These are phyloP conservation scores for Oncorhynchus keta DNA, from an alignment of 2,113 vertebrate genomes.

Conservation along the genomic window DNA sequence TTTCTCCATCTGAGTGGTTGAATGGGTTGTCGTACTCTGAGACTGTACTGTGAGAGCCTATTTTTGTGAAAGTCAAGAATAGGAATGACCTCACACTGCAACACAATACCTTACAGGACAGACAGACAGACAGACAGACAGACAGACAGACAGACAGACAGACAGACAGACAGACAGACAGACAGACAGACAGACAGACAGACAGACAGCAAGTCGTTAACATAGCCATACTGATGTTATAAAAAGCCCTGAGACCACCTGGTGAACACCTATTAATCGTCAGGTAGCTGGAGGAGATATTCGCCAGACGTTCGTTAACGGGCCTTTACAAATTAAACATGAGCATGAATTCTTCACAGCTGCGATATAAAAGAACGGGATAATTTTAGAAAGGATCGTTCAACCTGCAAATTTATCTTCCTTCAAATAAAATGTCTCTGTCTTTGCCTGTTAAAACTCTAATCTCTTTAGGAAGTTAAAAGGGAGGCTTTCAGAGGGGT, in stretches of 20 bases:
- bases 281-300: constrained; percentile 74
- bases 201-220: constrained; percentile 52
- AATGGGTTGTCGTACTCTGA: constrained; percentile 24
- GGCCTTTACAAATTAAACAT: constrained; percentile 79
- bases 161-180: not conserved
- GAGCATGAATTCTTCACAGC: constrained; percentile 78
- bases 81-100: constrained; percentile 47
- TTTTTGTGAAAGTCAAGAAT: not conserved
- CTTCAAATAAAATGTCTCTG: constrained; percentile 67
- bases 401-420: constrained; percentile 79
- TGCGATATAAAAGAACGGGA: constrained; percentile 79
- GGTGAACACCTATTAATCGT: constrained; percentile 76
- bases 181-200: too few relatives aligned
- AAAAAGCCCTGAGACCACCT: constrained; percentile 74
- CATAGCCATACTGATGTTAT: constrained; percentile 71
- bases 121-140: constrained; percentile 10
- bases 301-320: constrained; percentile 62
- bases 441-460: constrained; percentile 66
- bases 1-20: constrained; percentile 45
- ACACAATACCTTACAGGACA: constrained; percentile 3
- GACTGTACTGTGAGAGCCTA: constrained; percentile 23
- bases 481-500: constrained; percentile 8
- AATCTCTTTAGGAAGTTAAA: constrained; percentile 70
- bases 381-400: constrained; percentile 84
- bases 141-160: constrained; percentile 1